Base-by-base conservation (phyloP, 2,888 invertebrate species). In the Lysandra bellargus region DNA sequence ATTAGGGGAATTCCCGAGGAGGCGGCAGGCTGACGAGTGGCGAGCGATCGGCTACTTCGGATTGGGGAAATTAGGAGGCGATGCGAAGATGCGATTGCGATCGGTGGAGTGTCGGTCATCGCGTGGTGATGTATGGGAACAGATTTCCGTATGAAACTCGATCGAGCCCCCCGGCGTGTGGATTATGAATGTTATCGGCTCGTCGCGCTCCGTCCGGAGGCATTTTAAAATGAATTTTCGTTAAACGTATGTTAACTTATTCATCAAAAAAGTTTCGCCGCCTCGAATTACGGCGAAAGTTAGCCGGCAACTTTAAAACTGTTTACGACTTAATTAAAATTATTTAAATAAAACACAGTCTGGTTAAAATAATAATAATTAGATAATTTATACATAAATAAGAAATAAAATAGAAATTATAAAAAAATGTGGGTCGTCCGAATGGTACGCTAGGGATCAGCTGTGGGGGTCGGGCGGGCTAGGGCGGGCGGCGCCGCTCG, bases 11-110 rank as follows among this genome's bases (percentile, higher is more conserved):
- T 78, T 80, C 81, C 76, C 73, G 75, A 79, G 80, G 44, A 77
- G 75, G 60, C 73, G 79, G 79, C 78, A 88, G 86, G 87, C 86
- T 89, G 88, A 87, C 89, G 33, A 30, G 23, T 14, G 64, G 86
- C 89, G 91, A 92, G 92, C 92, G 91, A 88, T 87, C 85, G 86
- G 86, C 85, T 87, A 88, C 88, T 87, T 88, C 85, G 91, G 92
- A 94, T 94, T 93, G 93, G 91, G 92, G 92, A 92, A 94, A 94
- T 94, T 92, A 93, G 92, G 93, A 92, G 88, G 93, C 92, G 88
- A 86, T 89, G 90, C 91, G 92, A 90, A 91, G 89, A 89, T 89
- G 92, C 92, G 92, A 93, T 94, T 93, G 92, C 93, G 93, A 91
- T 88, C 85, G 82, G 86, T 87, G 92, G 92, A 86, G 83, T 80